A percentile compares a stretch with the other conserved stretches of the same genome.
These are phyloP conservation scores for Rhynchotus rufescens DNA, from an alignment of 2,797 vertebrate genomes.

Conservation along the genomic window DNA sequence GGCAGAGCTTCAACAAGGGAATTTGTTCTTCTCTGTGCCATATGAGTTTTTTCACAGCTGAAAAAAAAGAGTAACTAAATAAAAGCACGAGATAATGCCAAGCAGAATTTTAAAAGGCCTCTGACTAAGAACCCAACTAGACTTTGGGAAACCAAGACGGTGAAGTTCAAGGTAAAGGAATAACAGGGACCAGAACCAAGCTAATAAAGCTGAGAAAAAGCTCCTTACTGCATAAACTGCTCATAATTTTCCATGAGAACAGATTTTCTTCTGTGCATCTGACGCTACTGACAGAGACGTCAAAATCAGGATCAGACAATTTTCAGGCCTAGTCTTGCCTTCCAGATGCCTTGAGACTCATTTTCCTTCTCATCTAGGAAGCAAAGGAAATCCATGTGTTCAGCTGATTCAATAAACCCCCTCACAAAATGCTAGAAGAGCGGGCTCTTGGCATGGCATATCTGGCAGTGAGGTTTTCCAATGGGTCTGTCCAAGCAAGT, in stretches of 20 bases:
- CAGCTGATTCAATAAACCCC: background rate
- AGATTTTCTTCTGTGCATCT: background rate
- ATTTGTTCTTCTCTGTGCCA: background rate
- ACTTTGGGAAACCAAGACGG: background rate
- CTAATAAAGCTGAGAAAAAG: background rate
- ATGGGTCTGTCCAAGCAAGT: background rate
- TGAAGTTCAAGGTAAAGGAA: background rate
- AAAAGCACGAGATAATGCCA: background rate
- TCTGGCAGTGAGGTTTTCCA: background rate
- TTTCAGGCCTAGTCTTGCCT: background rate
- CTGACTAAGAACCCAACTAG: background rate
- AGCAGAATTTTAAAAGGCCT: background rate
- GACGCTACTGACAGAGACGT: background rate
- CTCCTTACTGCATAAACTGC: background rate
- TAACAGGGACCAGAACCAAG: fast-evolving
- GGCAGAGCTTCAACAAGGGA: background rate
- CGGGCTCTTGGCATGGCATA: background rate
- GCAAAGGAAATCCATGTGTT: background rate
- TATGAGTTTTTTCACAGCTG: background rate
- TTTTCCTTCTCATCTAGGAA: background rate
- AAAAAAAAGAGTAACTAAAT: background rate
- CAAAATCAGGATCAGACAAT: background rate
- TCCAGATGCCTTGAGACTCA: background rate
- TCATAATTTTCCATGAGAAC: background rate
- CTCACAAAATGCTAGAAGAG: background rate